phyloP scores from a whole-genome alignment of 2,888 invertebrate species.

The Fabriciana adippe region DNA sequence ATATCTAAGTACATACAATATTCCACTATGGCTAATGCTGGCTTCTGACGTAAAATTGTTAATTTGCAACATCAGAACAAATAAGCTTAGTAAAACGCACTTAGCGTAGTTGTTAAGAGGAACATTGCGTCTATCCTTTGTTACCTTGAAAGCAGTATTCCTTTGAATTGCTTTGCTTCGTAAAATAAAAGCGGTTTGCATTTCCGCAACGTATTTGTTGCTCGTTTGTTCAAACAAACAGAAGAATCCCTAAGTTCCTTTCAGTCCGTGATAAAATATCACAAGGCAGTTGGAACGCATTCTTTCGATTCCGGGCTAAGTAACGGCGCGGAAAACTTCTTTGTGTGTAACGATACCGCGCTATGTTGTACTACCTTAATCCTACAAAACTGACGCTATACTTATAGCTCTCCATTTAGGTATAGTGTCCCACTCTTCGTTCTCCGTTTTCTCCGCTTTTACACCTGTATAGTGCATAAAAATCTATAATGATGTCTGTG shows the following conservation, averaged over 20 bases:
- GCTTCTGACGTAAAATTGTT: constrained; percentile 7
- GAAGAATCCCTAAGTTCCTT: constrained; percentile 67
- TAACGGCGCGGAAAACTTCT: constrained; percentile 70
- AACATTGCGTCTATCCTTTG: constrained; percentile 46
- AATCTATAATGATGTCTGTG: too few species aligned
- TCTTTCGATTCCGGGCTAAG: constrained; percentile 61
- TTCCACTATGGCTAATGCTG: not conserved
- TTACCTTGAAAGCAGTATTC: constrained; percentile 60
- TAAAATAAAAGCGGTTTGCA: constrained; percentile 70
- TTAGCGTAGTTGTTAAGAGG: constrained; percentile 24
- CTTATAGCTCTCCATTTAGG: too few species aligned
- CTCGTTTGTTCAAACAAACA: constrained; percentile 70
- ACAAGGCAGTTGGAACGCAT: constrained; percentile 65
- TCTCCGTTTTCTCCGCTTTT: too few species aligned
- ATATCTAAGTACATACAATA: too few species aligned
- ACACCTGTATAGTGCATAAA: too few species aligned
- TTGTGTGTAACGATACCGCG: constrained; percentile 56
- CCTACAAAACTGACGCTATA: constrained; percentile 4
- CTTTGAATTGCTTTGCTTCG: constrained; percentile 68
- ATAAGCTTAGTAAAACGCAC: constrained; percentile 23
- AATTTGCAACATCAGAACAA: constrained; percentile 8
- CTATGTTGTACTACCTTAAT: constrained; percentile 36
- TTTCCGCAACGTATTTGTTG: constrained; percentile 70
- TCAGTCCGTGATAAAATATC: constrained; percentile 72
- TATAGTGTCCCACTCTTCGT: too few species aligned